Conservation (phyloP, 2,797 vertebrate species). For the Natrix natrix region DNA sequence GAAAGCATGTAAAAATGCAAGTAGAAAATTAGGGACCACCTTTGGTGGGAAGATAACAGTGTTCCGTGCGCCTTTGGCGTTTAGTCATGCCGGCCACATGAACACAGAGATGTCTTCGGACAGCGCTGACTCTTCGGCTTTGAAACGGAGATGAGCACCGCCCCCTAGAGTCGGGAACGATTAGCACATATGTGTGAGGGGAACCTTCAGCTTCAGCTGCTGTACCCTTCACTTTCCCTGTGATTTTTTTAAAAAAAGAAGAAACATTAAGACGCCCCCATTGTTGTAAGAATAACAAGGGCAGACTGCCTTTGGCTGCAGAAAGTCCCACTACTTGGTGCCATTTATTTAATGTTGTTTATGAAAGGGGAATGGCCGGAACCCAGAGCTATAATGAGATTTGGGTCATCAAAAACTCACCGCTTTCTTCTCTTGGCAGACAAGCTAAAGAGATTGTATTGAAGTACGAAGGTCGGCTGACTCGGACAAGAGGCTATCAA, state of each 20-base stretch:
- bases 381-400: rapidly evolving
- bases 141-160: no score
- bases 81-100: no score
- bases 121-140: no score
- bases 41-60: no score
- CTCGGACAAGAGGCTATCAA: constrained; percentile 94
- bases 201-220: neutral
- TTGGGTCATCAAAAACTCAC: neutral
- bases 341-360: neutral
- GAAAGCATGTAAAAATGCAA: no score
- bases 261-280: neutral
- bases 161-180: no score
- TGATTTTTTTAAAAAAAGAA: neutral
- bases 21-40: no score
- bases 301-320: rapidly evolving
- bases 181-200: no score
- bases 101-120: no score
- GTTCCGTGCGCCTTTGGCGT: no score
- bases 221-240: neutral
- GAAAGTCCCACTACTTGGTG: neutral
- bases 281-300: neutral
- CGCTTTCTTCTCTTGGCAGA: constrained; percentile 63
- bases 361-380: neutral
- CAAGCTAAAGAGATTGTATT: constrained; percentile 93
- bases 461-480: constrained; percentile 91